Evolutionary conservation across 2,113 vertebrate species (phyloP).

Genomic region (Xiphophorus maculatus): DNA sequence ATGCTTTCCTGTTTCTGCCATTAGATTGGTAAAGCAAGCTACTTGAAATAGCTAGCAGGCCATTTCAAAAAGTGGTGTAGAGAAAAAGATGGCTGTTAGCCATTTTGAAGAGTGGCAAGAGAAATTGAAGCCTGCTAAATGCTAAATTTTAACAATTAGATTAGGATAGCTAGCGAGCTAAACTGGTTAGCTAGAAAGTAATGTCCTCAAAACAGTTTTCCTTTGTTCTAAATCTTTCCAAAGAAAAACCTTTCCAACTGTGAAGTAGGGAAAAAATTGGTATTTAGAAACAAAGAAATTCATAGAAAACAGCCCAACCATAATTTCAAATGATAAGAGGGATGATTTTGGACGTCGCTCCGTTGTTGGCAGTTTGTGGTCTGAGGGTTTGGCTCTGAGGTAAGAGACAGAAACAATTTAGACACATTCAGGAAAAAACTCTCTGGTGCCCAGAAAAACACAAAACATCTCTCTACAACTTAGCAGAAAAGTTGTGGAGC

Average conservation of each 20-base stretch:
- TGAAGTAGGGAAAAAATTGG: not conserved
- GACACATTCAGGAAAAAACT: not conserved
- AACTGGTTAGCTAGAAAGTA: no score
- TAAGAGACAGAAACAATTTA: conserved; percentile 2
- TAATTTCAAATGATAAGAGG: not conserved
- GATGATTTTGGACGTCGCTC: not conserved
- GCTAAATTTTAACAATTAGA: no score
- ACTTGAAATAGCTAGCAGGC: no score
- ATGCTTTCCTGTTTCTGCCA: no score
- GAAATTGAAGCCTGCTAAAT: no score
- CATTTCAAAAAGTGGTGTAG: no score
- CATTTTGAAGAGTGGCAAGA: no score
- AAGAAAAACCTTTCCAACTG: not conserved
- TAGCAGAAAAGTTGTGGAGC: conserved; percentile 30
- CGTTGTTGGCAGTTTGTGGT: not conserved
- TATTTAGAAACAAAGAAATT: not conserved
- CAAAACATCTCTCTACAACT: conserved; percentile 1
- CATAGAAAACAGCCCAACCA: not conserved
- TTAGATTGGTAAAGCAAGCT: no score
- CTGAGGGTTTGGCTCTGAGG: conserved; percentile 4
- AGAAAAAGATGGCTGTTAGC: no score
- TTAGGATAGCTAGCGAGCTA: no score
- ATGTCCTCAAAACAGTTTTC: not conserved
- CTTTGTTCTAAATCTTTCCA: not conserved
- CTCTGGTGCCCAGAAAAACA: not conserved